A percentile compares a stretch with the other conserved stretches of the same genome.
Evolutionary conservation across 1,140 invertebrate species (phyloP).

Genomic region (Papilio glaucus): DNA sequence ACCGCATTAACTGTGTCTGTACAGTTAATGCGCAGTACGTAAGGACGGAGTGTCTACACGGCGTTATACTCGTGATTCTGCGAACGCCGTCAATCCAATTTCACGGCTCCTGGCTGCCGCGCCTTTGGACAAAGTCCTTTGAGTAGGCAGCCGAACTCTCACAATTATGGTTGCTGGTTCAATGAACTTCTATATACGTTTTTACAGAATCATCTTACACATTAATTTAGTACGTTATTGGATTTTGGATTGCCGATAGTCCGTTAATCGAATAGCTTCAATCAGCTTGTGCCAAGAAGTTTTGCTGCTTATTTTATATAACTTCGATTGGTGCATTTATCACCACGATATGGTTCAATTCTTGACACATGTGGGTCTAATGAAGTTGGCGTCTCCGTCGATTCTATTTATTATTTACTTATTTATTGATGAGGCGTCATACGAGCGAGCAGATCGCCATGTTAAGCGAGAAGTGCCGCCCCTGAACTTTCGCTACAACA

Average conservation of each 20-base stretch:
- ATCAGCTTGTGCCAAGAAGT: no score
- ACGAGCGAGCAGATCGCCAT: no score
- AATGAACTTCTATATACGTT: not conserved
- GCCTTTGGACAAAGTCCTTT: slow-evolving; percentile 52
- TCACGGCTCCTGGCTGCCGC: slow-evolving; percentile 44
- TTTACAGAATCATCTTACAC: not conserved
- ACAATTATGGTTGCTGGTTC: slow-evolving; percentile 1
- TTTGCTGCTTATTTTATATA: no score
- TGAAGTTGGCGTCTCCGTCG: no score
- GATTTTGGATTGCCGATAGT: not conserved
- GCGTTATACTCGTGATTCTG: slow-evolving; percentile 38
- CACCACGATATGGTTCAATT: no score
- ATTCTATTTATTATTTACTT: no score
- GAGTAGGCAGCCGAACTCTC: slow-evolving; percentile 2
- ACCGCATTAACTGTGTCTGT: slow-evolving; percentile 38
- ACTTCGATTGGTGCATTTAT: no score
- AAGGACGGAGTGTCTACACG: not conserved
- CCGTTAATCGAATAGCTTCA: no score
- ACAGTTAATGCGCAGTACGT: not conserved
- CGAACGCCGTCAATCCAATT: slow-evolving; percentile 51
- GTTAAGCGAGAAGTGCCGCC: no score
- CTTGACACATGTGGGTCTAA: no score
- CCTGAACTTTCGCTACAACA: no score
- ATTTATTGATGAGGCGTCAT: no score
- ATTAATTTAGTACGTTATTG: not conserved